Percentiles rank a stretch among this genome's conserved stretches.
These are phyloP conservation scores for Drosophila baimaii DNA, from an alignment of 1,140 invertebrate genomes.

Conservation along the genomic window DNA sequence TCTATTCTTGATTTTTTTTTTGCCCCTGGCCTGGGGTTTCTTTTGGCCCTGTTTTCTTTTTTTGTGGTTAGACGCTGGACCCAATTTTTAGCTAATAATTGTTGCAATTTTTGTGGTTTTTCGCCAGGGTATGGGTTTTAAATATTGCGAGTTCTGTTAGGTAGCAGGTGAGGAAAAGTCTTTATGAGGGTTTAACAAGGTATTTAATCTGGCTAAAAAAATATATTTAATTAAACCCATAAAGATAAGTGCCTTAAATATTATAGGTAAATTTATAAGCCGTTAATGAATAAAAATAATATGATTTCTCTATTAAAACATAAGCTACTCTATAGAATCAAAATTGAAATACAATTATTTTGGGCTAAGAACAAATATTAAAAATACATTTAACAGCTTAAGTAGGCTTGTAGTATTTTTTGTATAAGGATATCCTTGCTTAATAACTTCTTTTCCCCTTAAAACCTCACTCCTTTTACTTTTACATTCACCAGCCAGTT, in stretches of 20 bases:
- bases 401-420: background rate
- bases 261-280: background rate
- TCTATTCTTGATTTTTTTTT: constrained; percentile 60
- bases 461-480: constrained; percentile 13
- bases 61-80: constrained; percentile 42
- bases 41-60: constrained; percentile 53
- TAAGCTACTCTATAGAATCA: background rate
- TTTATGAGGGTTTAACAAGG: background rate
- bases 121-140: background rate
- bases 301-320: background rate
- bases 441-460: background rate
- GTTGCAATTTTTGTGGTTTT: constrained; percentile 72
- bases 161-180: background rate
- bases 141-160: background rate
- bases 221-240: background rate
- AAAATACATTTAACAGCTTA: background rate
- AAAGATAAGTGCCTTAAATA: too few relatives aligned
- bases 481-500: constrained; percentile 29
- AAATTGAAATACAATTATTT: background rate
- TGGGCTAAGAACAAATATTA: background rate
- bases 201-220: background rate
- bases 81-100: constrained; percentile 77
- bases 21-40: constrained; percentile 59
- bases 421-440: background rate
- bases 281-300: background rate